A percentile compares a stretch with the other conserved stretches of the same genome.
These are phyloP conservation scores for Anolis carolinensis DNA, from an alignment of 2,113 vertebrate genomes.

Conservation along the genomic window DNA sequence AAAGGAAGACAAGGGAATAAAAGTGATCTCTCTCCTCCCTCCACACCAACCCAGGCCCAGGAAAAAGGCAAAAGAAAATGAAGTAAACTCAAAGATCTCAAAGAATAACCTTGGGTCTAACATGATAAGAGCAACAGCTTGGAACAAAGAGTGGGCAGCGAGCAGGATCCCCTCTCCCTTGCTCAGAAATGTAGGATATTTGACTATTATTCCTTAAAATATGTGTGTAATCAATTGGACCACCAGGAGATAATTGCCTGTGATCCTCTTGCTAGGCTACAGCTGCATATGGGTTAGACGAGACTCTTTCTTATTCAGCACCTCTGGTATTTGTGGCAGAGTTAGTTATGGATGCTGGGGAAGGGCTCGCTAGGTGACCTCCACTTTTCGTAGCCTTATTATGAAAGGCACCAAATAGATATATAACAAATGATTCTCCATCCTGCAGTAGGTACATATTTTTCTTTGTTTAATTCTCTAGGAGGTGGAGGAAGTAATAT, in stretches of 20 bases:
- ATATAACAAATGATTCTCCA: not conserved
- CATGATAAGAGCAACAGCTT: conserved; percentile 51
- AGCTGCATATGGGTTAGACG: not conserved
- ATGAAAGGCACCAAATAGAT: conserved; percentile 1
- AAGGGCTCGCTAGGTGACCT: not conserved
- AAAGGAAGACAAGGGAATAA: conserved; percentile 76
- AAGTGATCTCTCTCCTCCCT: conserved; percentile 66
- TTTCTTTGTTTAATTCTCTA: not conserved
- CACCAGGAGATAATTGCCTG: conserved; percentile 36
- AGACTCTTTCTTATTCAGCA: not conserved
- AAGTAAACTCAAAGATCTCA: conserved; percentile 66
- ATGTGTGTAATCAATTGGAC: conserved; percentile 38
- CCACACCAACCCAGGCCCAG: conserved; percentile 1
- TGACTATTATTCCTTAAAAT: conserved; percentile 37
- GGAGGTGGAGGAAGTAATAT: no score
- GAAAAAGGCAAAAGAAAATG: conserved; percentile 69
- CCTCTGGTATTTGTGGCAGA: conserved; percentile 2
- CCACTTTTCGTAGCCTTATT: not conserved
- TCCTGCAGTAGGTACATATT: not conserved
- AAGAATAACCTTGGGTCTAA: conserved; percentile 54
- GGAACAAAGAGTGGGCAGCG: conserved; percentile 14
- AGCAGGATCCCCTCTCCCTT: conserved; percentile 18
- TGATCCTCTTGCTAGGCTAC: not conserved
- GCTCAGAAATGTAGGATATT: not conserved
- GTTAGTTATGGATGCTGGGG: not conserved